phyloP scores from a whole-genome alignment of 2,113 vertebrate genomes.

The Vulpes lagopus region DNA sequence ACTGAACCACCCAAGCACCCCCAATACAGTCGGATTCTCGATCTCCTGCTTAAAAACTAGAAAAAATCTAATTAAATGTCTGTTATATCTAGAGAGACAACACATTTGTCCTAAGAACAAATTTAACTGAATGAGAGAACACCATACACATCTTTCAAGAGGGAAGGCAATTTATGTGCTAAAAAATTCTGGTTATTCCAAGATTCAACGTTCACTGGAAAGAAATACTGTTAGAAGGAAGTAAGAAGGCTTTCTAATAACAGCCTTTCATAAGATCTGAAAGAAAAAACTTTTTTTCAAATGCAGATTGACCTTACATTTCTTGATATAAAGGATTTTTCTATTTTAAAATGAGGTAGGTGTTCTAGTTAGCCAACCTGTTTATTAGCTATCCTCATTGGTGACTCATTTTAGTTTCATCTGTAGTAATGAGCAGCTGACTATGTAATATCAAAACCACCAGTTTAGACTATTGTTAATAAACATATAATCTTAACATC shows the following conservation, averaged over 20 bases:
- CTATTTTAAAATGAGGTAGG: constrained; percentile 63
- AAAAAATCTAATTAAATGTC: constrained; percentile 48
- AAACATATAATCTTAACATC: constrained; percentile 66
- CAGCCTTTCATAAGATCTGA: neutral
- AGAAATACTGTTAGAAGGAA: neutral
- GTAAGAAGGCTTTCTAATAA: neutral
- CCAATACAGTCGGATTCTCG: constrained; percentile 26
- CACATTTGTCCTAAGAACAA: constrained; percentile 27
- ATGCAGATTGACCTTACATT: neutral
- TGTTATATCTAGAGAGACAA: neutral
- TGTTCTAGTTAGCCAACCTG: constrained; percentile 63
- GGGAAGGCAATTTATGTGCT: neutral
- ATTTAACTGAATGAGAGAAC: constrained; percentile 32
- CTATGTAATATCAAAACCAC: constrained; percentile 53
- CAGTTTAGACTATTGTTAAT: constrained; percentile 67
- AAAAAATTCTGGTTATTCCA: neutral
- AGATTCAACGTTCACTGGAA: neutral
- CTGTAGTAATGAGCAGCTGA: constrained; percentile 69
- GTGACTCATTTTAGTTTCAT: constrained; percentile 77
- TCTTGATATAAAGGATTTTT: constrained; percentile 86
- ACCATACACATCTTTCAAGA: neutral
- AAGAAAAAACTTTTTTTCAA: constrained; percentile 43
- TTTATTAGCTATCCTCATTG: constrained; percentile 60
- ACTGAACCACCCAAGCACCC: neutral
- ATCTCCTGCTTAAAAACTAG: constrained; percentile 40